phyloP scores from a whole-genome alignment of 2,888 invertebrate species.

The Metellina segmentata region DNA sequence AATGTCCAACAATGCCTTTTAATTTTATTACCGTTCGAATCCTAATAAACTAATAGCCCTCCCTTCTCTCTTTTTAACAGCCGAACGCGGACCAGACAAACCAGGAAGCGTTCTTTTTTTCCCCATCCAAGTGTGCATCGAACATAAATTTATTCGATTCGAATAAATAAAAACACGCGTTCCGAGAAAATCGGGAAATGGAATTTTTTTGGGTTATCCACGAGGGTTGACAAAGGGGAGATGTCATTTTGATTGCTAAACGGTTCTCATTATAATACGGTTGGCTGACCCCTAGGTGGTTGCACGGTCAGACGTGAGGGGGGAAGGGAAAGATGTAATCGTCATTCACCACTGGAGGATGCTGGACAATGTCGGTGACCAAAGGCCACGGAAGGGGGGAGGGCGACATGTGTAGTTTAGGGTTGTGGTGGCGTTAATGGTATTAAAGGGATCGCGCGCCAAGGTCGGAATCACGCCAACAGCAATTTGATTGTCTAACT shows the following conservation, averaged over 20 bases:
- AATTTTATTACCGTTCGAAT: not conserved
- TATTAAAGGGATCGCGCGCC: not conserved
- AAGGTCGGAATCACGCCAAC: not conserved
- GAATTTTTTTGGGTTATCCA: conserved; percentile 36
- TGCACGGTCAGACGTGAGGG: conserved; percentile 23
- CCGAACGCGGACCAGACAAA: conserved; percentile 4
- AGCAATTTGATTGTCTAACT: no score
- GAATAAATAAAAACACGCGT: not conserved
- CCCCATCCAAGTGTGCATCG: not conserved
- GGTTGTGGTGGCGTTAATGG: conserved; percentile 15
- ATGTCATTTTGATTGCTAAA: conserved; percentile 44
- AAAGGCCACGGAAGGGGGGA: conserved; percentile 37
- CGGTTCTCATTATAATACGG: conserved; percentile 19
- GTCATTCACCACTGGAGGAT: conserved; percentile 47
- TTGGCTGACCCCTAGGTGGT: conserved; percentile 52
- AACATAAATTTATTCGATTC: conserved; percentile 30
- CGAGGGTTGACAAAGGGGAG: conserved; percentile 11
- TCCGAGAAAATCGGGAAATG: conserved; percentile 40
- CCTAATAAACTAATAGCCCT: conserved; percentile 35
- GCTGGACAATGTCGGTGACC: conserved; percentile 44
- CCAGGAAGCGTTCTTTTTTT: conserved; percentile 18
- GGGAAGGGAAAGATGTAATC: not conserved
- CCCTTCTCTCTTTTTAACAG: not conserved
- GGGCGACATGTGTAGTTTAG: not conserved
- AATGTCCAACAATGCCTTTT: not conserved